These are phyloP conservation scores for Capitella teleta DNA, from an alignment of 1,140 invertebrate species.

Conservation along the genomic window DNA sequence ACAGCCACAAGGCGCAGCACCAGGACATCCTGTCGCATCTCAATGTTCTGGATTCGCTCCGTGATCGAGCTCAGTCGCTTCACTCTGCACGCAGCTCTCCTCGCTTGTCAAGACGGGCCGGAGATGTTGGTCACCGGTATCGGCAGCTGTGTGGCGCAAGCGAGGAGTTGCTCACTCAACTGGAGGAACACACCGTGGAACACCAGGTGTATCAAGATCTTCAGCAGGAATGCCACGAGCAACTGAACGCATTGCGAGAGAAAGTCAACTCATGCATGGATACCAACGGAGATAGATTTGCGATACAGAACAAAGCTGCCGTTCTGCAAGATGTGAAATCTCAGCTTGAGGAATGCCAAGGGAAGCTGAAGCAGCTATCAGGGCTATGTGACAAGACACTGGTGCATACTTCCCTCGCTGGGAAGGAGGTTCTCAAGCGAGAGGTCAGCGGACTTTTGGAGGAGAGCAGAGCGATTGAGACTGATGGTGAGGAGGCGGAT, in stretches of 20 bases:
- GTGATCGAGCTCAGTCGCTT: constrained; percentile 78
- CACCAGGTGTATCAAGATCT: constrained; percentile 80
- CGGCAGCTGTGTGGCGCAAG: constrained; percentile 77
- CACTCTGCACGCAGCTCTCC: constrained; percentile 49
- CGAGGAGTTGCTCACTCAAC: constrained; percentile 53
- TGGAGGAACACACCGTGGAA: constrained; percentile 73
- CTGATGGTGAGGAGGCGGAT: constrained; percentile 31
- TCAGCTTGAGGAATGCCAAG: background rate
- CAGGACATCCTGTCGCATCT: constrained; percentile 91
- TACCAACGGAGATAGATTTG: constrained; percentile 70
- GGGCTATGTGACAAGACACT: background rate
- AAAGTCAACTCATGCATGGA: constrained; percentile 79
- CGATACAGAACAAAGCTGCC: constrained; percentile 76
- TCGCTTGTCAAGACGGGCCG: constrained; percentile 61
- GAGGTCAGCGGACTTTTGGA: background rate
- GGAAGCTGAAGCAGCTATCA: background rate
- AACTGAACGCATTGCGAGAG: constrained; percentile 74
- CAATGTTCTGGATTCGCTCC: constrained; percentile 74
- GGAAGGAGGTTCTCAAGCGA: constrained; percentile 1
- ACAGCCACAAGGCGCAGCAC: constrained; percentile 81
- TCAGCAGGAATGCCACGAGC: constrained; percentile 77
- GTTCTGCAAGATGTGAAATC: background rate
- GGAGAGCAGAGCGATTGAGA: constrained; percentile 25
- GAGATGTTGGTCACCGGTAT: constrained; percentile 81
- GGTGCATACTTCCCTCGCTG: background rate